Base-by-base conservation (phyloP, 2,888 invertebrate genomes). In the Didymodactylos carnosus region DNA sequence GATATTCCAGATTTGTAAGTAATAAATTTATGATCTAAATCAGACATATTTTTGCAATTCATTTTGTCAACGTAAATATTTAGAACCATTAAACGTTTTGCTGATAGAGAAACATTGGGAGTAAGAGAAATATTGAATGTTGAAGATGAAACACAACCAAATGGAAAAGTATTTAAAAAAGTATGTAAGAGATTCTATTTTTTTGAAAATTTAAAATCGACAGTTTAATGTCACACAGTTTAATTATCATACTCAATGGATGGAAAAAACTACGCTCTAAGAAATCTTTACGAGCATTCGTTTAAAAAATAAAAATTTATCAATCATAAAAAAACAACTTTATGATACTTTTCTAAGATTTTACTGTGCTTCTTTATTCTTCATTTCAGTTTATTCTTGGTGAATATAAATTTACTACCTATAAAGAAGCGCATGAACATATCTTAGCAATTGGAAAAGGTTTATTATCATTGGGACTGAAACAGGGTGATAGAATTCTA, bases 81-180 rank as follows among this genome's bases (percentile, higher is more conserved):
- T 13, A 39, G 46, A 43, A 40, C 72, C 6, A 69, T 71, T 40
- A 16, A 51, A n/a, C 40, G 40, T n/a, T n/a, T 39, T 72, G 69
- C 53, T 3, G 25, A 72, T n/a, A 41, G 23, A 40, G 41, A 69
- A 46, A 72, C 72, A 14, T 27, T 75, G 51, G 95, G 95, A 70
- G 93, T 93, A 0, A 86, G 95, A 74, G 88, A 92, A 79, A 89
- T 94, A 78, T 86, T 94, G 62, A 79, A 90, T 75, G 95, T 94
- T 83, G 92, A 93, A 82, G 93, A 95, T 81, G 97, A 98, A 83
- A 85, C 88, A 19, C 95, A 97, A 82, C 89, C 91, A 2, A 94
- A 93, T 81, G 97, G 97, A 70, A 88, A 92, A 77, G 87, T 94
- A 72, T 97, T 97, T 82, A 94, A 94, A 84, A 97, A 97, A 88